These are phyloP conservation scores for Tuta absoluta DNA, from an alignment of 2,888 invertebrate species.

Conservation along the genomic window DNA sequence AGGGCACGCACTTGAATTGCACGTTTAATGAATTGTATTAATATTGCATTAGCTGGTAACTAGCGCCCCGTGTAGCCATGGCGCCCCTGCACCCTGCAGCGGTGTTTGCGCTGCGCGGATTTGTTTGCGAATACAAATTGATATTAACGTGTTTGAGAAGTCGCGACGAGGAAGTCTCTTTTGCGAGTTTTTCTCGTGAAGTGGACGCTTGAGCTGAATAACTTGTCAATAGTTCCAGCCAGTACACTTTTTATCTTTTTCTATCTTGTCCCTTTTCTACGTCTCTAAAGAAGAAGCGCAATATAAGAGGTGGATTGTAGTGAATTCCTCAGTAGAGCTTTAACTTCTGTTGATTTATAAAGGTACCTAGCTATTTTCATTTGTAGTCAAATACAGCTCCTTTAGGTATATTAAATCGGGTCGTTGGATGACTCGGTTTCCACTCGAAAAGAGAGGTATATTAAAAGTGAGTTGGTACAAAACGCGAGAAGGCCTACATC, in stretches of 20 bases:
- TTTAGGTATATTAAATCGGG: too few species aligned
- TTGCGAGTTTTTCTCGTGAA: constrained; percentile 22
- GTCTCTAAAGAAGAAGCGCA: not conserved
- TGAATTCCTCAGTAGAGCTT: not conserved
- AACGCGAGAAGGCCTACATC: not conserved
- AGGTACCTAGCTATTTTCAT: too few species aligned
- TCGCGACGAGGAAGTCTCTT: constrained; percentile 17
- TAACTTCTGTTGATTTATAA: too few species aligned
- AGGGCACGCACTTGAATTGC: constrained; percentile 66
- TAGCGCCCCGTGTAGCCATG: constrained; percentile 43
- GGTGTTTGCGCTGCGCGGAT: constrained; percentile 65
- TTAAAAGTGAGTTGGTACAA: not conserved
- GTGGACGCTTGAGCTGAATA: constrained; percentile 13
- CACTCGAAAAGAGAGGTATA: too few species aligned
- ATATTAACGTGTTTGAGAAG: constrained; percentile 51
- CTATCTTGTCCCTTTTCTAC: not conserved
- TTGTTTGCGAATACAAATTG: constrained; percentile 80
- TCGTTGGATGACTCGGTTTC: too few species aligned
- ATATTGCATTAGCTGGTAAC: constrained; percentile 80
- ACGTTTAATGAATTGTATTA: constrained; percentile 82
- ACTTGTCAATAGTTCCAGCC: constrained; percentile 8
- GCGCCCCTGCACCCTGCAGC: constrained; percentile 40
- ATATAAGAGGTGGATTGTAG: not conserved
- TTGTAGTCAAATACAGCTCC: too few species aligned
- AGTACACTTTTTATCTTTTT: not conserved